Evolutionary conservation across 2,888 invertebrate species (phyloP).

Genomic region (Mesorhabditis belari): DNA sequence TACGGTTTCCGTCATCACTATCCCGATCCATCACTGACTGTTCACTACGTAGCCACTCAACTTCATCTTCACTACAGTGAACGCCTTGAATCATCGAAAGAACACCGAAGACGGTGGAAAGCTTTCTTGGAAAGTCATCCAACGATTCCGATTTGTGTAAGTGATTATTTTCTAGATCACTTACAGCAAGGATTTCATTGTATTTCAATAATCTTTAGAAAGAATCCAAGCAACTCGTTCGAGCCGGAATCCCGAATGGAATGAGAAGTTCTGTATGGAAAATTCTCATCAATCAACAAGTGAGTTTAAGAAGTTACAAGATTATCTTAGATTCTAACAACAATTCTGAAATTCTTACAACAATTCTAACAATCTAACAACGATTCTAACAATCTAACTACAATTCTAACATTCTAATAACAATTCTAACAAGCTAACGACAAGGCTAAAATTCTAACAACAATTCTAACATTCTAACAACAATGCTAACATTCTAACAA

Average conservation of each 20-base stretch:
- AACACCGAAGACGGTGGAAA: constrained; percentile 55
- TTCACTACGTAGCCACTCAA: constrained; percentile 60
- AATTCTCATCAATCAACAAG: constrained; percentile 54
- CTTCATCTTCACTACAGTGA: constrained; percentile 38
- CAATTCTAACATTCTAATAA: neutral
- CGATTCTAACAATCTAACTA: neutral
- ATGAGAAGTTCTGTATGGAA: constrained; percentile 57
- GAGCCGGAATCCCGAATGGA: constrained; percentile 58
- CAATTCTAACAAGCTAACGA: too few species aligned
- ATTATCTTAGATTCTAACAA: constrained; percentile 2
- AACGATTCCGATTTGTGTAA: constrained; percentile 6
- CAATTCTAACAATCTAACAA: constrained; percentile 1
- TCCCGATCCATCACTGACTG: constrained; percentile 54
- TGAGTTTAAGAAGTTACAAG: too few species aligned
- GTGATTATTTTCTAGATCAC: constrained; percentile 17
- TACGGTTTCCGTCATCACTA: constrained; percentile 59
- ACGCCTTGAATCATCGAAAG: constrained; percentile 49
- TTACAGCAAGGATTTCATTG: neutral
- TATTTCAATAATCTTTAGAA: too few species aligned
- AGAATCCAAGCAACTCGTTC: constrained; percentile 56
- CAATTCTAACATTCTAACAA: too few species aligned
- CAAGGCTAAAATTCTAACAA: neutral
- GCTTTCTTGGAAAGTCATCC: constrained; percentile 46
- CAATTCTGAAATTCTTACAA: neutral
- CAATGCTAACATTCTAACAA: neutral